A percentile compares a stretch with the other conserved stretches of the same genome.
phyloP scores from a whole-genome alignment of 2,113 vertebrate species.

The Columba janthina region DNA sequence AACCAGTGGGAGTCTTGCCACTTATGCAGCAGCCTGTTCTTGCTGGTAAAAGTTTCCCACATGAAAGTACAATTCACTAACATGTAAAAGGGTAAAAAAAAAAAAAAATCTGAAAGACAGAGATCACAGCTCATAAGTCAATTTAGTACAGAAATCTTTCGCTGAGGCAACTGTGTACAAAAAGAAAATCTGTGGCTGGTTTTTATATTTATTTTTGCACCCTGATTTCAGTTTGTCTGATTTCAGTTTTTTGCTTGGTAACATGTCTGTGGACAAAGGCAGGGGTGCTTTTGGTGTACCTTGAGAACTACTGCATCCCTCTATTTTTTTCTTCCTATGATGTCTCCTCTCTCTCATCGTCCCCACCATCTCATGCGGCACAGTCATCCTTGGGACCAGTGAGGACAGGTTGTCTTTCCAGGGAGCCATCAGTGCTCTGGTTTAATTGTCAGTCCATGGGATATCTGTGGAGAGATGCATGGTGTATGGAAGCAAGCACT shows the following conservation, averaged over 20 bases:
- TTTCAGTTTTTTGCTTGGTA: neutral
- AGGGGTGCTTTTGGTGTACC: neutral
- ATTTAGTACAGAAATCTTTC: neutral
- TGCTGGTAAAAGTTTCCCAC: neutral
- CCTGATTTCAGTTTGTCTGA: neutral
- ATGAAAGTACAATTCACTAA: constrained; percentile 19
- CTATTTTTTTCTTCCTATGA: neutral
- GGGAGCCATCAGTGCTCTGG: neutral
- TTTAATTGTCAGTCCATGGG: neutral
- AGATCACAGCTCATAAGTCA: constrained; percentile 3
- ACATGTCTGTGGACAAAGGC: neutral
- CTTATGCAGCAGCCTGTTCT: neutral
- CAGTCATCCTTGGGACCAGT: neutral
- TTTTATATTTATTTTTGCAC: neutral
- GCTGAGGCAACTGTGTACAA: neutral
- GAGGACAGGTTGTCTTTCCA: neutral
- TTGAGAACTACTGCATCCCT: neutral
- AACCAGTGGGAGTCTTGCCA: constrained; percentile 57
- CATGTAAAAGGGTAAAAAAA: neutral
- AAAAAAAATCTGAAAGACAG: neutral
- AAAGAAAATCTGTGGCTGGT: neutral
- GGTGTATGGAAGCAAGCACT: neutral
- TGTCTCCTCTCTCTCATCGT: neutral
- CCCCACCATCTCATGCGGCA: neutral
- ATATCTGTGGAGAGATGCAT: neutral